Evolutionary conservation across 2,113 vertebrate genomes (phyloP).

Genomic region (Melospiza georgiana): DNA sequence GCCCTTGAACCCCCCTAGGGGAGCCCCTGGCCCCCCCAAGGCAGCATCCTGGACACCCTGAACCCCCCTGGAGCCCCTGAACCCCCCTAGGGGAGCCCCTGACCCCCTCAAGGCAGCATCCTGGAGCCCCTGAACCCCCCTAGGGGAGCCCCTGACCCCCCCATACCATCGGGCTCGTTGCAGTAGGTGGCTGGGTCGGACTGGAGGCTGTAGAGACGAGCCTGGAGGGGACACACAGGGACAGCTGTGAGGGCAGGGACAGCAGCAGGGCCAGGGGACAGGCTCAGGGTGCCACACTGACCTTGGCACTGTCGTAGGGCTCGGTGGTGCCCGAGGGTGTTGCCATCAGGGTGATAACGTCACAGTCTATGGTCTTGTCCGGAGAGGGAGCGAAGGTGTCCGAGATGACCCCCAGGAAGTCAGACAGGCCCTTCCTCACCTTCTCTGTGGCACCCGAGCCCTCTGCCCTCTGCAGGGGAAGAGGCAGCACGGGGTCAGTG

Average conservation of each 20-base stretch:
- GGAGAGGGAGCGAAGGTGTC: slow-evolving; percentile 95
- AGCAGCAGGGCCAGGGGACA: neutral
- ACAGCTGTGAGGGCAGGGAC: neutral
- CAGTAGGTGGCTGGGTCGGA: slow-evolving; percentile 98
- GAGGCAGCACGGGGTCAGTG: neutral
- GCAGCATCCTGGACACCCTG: no score
- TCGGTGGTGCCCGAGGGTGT: slow-evolving; percentile 94
- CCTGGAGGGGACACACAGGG: slow-evolving; percentile 72
- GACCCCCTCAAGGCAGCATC: no score
- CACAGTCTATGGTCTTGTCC: slow-evolving; percentile 97
- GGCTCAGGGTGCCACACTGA: neutral
- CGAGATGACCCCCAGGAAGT: slow-evolving; percentile 94
- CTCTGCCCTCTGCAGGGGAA: slow-evolving; percentile 81
- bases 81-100: no score
- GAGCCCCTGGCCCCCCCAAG: no score
- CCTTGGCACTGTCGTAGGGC: slow-evolving; percentile 94
- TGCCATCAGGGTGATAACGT: slow-evolving; percentile 95
- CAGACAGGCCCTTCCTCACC: slow-evolving; percentile 92
- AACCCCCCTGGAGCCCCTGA: no score
- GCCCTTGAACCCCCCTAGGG: no score
- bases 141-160: no score
- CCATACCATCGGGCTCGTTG: slow-evolving; percentile 94
- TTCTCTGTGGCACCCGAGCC: slow-evolving; percentile 91
- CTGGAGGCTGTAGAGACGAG: slow-evolving; percentile 95
- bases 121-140: neutral